Conservation (phyloP, 2,797 vertebrate genomes). For the Spheniscus humboldti region DNA sequence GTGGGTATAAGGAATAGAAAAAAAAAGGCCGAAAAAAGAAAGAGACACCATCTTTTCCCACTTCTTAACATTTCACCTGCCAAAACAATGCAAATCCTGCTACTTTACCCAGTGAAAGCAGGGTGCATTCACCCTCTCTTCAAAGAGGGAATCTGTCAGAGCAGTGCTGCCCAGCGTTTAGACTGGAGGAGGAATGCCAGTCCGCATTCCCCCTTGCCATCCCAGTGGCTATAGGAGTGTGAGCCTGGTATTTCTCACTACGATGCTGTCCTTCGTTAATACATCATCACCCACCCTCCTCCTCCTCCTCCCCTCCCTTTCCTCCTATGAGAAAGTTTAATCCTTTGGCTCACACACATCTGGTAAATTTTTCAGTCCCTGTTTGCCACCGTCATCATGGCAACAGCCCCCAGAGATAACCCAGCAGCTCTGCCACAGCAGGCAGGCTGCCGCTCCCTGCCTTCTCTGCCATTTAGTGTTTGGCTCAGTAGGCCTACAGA, state of each 20-base stretch:
- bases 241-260: constrained; percentile 27
- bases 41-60: background rate
- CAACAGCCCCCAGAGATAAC: constrained; percentile 35
- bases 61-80: background rate
- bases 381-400: constrained; percentile 11
- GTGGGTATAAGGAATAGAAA: background rate
- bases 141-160: background rate
- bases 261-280: background rate
- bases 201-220: background rate
- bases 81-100: background rate
- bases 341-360: constrained; percentile 5
- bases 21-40: background rate
- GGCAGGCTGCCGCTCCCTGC: background rate
- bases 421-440: background rate
- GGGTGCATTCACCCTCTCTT: background rate
- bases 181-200: background rate
- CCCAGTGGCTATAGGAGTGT: background rate
- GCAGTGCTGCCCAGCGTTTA: background rate
- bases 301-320: background rate
- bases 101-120: background rate
- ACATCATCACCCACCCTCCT: background rate
- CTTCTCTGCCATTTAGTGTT: background rate
- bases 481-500: rapidly evolving
- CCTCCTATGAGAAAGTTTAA: constrained; percentile 35
- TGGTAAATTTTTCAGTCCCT: constrained; percentile 40